phyloP scores from a whole-genome alignment of 2,797 vertebrate genomes.

The Oceanodroma leucorhoa region DNA sequence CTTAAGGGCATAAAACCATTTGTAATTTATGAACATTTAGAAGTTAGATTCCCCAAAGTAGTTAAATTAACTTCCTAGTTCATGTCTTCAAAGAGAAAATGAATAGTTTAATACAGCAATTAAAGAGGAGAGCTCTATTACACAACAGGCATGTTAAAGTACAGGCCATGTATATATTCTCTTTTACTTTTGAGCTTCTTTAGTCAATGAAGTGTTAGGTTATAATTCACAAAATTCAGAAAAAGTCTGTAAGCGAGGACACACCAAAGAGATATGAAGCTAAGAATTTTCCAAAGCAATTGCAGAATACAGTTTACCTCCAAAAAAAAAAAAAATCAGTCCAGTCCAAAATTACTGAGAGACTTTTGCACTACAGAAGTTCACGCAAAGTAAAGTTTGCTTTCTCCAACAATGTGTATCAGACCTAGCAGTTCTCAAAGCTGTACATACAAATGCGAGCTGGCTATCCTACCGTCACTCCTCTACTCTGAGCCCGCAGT shows the following conservation, averaged over 20 bases:
- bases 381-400: neutral
- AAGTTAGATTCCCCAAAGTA: slow-evolving; percentile 59
- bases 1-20: slow-evolving; percentile 60
- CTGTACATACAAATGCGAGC: neutral
- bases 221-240: neutral
- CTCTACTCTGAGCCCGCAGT: neutral
- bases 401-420: neutral
- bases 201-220: neutral
- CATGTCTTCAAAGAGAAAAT: slow-evolving; percentile 60
- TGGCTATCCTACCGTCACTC: neutral
- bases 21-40: slow-evolving; percentile 67
- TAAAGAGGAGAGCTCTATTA: slow-evolving; percentile 51
- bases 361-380: neutral
- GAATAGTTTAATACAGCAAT: slow-evolving; percentile 70
- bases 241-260: neutral
- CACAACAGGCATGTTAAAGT: slow-evolving; percentile 31
- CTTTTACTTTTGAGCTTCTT: neutral
- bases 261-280: neutral
- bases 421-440: neutral
- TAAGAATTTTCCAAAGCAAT: neutral
- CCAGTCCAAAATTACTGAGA: neutral
- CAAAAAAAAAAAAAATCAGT: neutral
- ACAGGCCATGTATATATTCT: neutral
- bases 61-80: slow-evolving; percentile 63
- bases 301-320: neutral